These are phyloP conservation scores for Aleiodes sp. DNA, from an alignment of 1,140 invertebrate species.

Conservation along the genomic window DNA sequence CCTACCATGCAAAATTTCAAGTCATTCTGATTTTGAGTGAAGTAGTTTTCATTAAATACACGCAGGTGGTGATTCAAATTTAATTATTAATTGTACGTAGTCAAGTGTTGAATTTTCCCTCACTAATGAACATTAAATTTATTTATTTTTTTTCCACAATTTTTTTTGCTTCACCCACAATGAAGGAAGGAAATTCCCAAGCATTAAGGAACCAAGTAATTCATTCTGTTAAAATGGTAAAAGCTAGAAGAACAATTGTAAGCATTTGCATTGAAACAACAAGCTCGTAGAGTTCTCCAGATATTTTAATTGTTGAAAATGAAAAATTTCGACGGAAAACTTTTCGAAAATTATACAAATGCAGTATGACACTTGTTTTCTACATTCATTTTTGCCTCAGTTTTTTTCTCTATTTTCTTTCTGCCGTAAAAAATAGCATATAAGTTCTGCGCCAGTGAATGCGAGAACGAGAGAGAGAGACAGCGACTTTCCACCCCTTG, in stretches of 20 bases:
- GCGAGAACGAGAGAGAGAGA: conserved; percentile 20
- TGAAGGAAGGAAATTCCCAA: neutral
- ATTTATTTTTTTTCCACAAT: neutral
- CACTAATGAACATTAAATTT: no score
- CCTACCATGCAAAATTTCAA: no score
- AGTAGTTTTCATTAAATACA: no score
- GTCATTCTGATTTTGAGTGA: no score
- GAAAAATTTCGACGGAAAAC: neutral
- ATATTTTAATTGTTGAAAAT: neutral
- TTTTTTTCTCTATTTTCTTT: no score
- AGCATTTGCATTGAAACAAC: neutral
- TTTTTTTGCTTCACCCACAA: neutral
- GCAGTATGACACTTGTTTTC: no score
- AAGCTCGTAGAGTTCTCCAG: neutral
- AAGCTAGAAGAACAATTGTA: neutral
- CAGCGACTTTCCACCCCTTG: conserved; percentile 1
- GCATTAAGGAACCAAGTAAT: neutral
- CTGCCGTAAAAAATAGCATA: neutral
- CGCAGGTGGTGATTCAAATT: no score
- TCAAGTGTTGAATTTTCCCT: no score
- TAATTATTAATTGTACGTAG: no score
- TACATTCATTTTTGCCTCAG: no score
- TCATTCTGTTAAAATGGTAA: neutral
- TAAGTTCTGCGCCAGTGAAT: conserved; percentile 12
- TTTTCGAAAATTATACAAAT: neutral